Base-by-base conservation (phyloP, 2,113 vertebrate species). In the Sisor rabdophorus region DNA sequence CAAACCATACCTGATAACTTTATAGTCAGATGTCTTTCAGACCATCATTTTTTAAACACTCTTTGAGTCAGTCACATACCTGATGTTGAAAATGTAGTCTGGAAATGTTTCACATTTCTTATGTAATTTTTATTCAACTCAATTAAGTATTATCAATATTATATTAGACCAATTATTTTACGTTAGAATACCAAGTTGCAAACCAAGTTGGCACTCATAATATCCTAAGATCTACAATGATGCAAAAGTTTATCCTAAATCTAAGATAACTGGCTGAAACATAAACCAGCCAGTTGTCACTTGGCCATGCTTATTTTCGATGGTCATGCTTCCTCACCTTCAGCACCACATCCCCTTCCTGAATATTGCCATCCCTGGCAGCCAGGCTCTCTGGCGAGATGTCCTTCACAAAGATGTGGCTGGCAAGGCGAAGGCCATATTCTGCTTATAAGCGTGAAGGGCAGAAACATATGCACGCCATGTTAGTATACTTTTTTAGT, bases 321-420 rank as follows among this genome's bases (percentile, higher is more conserved):
- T 11, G 1, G 30, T n/a, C 73, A n/a, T 56, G 36, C 50, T 36
- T 16, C 28, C 84, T 90, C 91, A 98, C 97, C 95, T 99, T 99
- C 79, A 99, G 88, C 48, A 99, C 97, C 80, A 99, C 96, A 81
- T 99, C 97, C 59, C 97, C 97, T 90, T 99, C 97, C 89, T 99
- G 97, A 89, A 99, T 99, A 89, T 97, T 99, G 87, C 97, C 97
- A 74, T 99, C 97, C 89, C 95, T 92, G 83, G 97, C 96, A 82
- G 97, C 97, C 89, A 99, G 90, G 87, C 97, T 98, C 83, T 99
- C 97, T n/a, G 96, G 95, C 32, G 96, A 98, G 87, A 99, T 99
- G 91, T 99, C 97, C 90, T 99, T 99, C 83, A 99, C 97, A 88
- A 98, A 99, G 89, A 99, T 99, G 90, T 99, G 97, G 90, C 96